Conservation (phyloP, 2,797 vertebrate species). For the Tadarida brasiliensis region DNA sequence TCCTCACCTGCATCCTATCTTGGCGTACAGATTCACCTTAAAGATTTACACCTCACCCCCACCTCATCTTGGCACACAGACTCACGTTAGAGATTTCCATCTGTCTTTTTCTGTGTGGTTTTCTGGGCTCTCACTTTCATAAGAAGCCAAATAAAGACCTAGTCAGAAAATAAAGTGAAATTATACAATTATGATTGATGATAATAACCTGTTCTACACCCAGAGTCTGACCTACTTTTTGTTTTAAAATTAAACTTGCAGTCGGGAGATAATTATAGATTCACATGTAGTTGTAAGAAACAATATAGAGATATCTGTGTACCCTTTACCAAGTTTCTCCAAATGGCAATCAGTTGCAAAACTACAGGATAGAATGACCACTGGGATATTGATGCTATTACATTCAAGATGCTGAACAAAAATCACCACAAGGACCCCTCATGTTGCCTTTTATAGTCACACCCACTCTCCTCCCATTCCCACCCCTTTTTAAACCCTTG, state of each 20-base stretch:
- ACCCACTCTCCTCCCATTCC: not conserved
- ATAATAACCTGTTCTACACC: not conserved
- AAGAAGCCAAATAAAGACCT: slow-evolving; percentile 91
- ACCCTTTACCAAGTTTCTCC: not conserved
- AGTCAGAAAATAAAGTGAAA: slow-evolving; percentile 41
- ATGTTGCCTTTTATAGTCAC: accelerated
- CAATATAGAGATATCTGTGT: not conserved
- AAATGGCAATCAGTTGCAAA: not conserved
- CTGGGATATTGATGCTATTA: not conserved
- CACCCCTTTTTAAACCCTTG: not conserved
- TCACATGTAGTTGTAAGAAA: not conserved
- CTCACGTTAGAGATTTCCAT: slow-evolving; percentile 90
- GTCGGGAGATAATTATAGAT: not conserved
- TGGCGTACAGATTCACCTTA: slow-evolving; percentile 84
- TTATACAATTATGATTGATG: not conserved
- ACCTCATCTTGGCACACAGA: not conserved
- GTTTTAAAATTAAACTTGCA: not conserved
- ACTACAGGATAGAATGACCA: not conserved
- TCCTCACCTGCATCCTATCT: slow-evolving; percentile 79
- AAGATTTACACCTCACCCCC: slow-evolving; percentile 88
- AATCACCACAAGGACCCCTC: too few species aligned
- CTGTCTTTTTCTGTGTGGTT: slow-evolving; percentile 91
- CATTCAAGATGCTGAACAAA: not conserved
- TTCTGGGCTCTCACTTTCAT: slow-evolving; percentile 91
- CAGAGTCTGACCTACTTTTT: not conserved